Evolutionary conservation across 64 coral and sea anemone genomes (phyloP).

Genomic region (Stichodactyla helianthus): DNA sequence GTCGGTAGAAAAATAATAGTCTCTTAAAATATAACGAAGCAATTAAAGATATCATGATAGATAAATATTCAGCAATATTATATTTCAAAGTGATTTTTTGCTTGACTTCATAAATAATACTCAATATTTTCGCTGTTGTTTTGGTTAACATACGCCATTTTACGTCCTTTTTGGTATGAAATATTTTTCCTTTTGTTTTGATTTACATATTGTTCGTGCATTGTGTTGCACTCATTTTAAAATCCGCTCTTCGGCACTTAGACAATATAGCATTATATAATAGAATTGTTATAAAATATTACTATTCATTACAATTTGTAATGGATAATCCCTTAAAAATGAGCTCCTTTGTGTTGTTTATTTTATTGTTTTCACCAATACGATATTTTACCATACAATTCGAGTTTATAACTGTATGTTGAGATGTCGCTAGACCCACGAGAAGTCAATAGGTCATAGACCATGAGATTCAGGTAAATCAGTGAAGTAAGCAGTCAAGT

Average conservation of each 20-base stretch:
- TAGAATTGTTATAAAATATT: not conserved
- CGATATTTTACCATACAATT: not conserved
- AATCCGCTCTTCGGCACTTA: not conserved
- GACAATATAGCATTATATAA: not conserved
- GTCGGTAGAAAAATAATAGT: not conserved
- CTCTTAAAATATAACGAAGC: not conserved
- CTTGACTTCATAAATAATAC: not conserved
- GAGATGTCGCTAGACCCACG: not conserved
- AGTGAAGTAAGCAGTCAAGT: not conserved
- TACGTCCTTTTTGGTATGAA: not conserved
- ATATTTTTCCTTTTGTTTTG: not conserved
- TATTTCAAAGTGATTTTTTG: not conserved
- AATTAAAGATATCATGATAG: not conserved
- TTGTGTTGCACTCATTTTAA: not conserved
- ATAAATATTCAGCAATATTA: not conserved
- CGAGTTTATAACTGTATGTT: not conserved
- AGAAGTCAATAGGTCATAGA: not conserved
- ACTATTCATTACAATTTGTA: not conserved
- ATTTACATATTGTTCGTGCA: conserved; percentile 10
- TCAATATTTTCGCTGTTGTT: not conserved
- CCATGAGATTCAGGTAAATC: not conserved
- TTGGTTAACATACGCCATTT: not conserved
- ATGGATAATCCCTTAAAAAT: not conserved
- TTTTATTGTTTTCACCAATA: not conserved
- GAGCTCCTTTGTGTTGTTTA: not conserved